Conservation (phyloP, 2,797 vertebrate species). For the Coilia nasus region DNA sequence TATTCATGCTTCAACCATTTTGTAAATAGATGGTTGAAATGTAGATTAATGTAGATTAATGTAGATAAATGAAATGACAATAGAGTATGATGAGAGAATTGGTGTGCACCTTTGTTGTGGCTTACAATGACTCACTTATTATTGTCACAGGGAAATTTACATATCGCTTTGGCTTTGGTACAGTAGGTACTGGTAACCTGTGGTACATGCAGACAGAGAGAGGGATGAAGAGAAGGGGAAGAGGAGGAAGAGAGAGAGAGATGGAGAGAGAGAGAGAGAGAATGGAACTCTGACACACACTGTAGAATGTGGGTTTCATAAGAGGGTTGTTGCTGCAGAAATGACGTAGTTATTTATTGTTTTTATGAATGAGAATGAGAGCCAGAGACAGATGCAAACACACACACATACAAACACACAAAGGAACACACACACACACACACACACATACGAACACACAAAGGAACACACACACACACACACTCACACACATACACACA, state of each 20-base stretch:
- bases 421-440: no score
- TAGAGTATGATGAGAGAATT: not conserved
- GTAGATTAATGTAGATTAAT: not conserved
- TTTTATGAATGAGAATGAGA: conserved; percentile 29
- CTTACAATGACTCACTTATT: not conserved
- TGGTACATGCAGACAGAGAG: not conserved
- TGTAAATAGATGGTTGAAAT: not conserved
- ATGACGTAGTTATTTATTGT: conserved; percentile 1
- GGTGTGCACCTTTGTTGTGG: not conserved
- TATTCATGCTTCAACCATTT: not conserved
- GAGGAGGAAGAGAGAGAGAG: not conserved
- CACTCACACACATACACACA: no score
- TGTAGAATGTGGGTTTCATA: not conserved
- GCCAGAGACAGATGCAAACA: not conserved
- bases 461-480: no score
- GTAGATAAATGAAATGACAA: not conserved
- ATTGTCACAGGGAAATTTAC: not conserved
- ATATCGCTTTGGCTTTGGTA: not conserved
- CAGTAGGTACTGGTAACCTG: not conserved
- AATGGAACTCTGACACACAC: not conserved
- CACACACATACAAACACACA: no score
- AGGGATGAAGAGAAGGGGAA: not conserved
- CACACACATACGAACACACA: no score
- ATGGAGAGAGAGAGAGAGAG: not conserved
- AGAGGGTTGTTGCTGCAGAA: not conserved